Evolutionary conservation across 2,797 vertebrate genomes (phyloP), one percentile per base, ranked within the genome.

Genomic region (Chelon auratus): DNA sequence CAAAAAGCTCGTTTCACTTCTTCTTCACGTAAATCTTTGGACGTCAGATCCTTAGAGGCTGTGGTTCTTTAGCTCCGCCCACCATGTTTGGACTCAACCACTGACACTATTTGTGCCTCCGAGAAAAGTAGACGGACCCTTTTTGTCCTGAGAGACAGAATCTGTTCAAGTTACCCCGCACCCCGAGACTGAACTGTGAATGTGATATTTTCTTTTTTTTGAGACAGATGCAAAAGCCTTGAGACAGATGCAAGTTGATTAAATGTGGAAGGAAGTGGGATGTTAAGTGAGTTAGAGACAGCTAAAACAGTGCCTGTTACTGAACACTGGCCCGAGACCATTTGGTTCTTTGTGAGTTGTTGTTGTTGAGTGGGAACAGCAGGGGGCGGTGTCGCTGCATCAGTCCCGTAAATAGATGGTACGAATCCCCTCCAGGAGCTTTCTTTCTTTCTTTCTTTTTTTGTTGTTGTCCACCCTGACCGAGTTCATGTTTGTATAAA

Each of bases 401-500:
- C 33, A 6, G 13, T 58, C 62, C 43, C 53, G 73, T 42, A 77
- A 79, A 85, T 72, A 55, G 53, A 93, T 48, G 94, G 93, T 95
- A 94, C 94, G 70, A 72, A 83, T 15, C 67, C 77, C 68, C 77
- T 75, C 57, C 71, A 52, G 37, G 74, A 84, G 39, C 65, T 68
- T 64, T 80, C 26, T 52, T 68, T 68, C 30, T 33, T 33, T 33
- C 30, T 33, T 33, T 33, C 7, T 33, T 33, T 33, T 33, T 33
- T 33, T 33, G 68, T 74, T 0, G 1, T 43, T 20, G 67, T 82
- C 51, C 9, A 10, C 74, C 72, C 59, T 62, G 52, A 76, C 75
- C 81, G 84, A 81, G 77, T 70, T 80, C 26, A 50, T 72, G 68
- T 87, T 61, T 92, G 87, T 93, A 91, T 80, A 84, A 86, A 92